Evolutionary conservation across 2,888 invertebrate genomes (phyloP), one percentile per base, ranked within the genome.

Genomic region (Dorcus hopei): DNA sequence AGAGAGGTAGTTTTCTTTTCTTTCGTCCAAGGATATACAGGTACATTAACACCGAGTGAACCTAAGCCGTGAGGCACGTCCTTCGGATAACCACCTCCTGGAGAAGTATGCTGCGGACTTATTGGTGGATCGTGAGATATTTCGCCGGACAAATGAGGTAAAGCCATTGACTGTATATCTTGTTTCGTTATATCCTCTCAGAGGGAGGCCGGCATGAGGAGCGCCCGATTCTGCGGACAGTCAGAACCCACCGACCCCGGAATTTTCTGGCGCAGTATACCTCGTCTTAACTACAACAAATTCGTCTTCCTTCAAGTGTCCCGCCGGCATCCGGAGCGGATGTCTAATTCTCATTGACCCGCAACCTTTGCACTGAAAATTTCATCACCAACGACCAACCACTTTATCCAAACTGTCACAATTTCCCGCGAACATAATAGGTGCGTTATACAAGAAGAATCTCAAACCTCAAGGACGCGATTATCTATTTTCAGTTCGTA

Each of bases 11-110:
- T 93, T 82, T 96, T 96, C 85, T 96, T 96, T 82, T 96, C 96
- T 77, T 95, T 96, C 95, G 96, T 96, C 96, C 96, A 96, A 9
- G 95, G 93, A 76, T 95, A 96, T 77, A 96, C 95, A 57, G 93
- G 95, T 61, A 95, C 93, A 73, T 90, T 90, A 72, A 88, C 87
- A 61, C 88, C 88, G 9, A 82, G 82, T 57, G 87, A 87, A 14
- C 80, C 77, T 63, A 83, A 79, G 26, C 86, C 86, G 48, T 87
- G 87, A 1, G 87, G 87, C 58, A 82, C 79, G 49, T 79, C 80
- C 74, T 79, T 76, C 53, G 75, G 80, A 72, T 79, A 80, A 60
- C 80, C 75, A 61, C 87, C 86, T 14, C 90, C 87, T 68, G 89
- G 87, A 57, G 88, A 87, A 77, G 88, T 87, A 65, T 87, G 87